Base-by-base conservation (phyloP, 2,797 vertebrate species). In the Microctenopoma stevenorrisi region DNA sequence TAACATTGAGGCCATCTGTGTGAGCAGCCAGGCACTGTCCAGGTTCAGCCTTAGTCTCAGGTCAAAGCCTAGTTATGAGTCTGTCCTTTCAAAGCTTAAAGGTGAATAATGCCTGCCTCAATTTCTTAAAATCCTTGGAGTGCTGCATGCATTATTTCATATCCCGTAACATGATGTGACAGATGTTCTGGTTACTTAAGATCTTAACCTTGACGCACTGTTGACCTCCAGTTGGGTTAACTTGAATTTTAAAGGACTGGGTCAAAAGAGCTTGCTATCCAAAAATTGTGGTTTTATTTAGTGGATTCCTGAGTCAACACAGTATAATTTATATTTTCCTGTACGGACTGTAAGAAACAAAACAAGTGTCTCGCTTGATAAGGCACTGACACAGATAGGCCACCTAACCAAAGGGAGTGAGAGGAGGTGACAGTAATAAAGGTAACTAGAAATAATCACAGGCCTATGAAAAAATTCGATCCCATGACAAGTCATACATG, bases 381-480 rank as follows among this genome's bases (percentile, higher is more conserved):
- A 95, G 94, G 94, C 94, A 95, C 94, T 91, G 89, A 92, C 86
- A 90, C 84, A 90, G 72, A 90, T 84, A 86, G 87, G 74, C 66
- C 56, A 66, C 67, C 81, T 69, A 59, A 62, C 53, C 78, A 69
- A 82, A 44, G 25, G 77, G 53, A 78, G 80, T 25, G 25, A 28
- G 57, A 59, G 73, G n/a, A 64, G 4, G 5, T 54, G 25, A 26
- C 33, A 76, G 52, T 26, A 69, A 53, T 49, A 68, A 70, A 4
- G 12, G 9, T 13, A 52, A 51, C 51, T 52, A 68, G 69, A 82
- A 86, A 82, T 74, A 68, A 74, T 9, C 12, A 62, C 38, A 56
- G 8, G 43, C 18, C 30, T 42, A 55, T 78, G 70, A 65, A 63
- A 43, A 55, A 55, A 33, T 72, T 74, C 52, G 42, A 52, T 73